Evolutionary conservation across 37 sponge, comb jelly and placozoan genomes (phyloP).

Genomic region (Haliclona indistincta): DNA sequence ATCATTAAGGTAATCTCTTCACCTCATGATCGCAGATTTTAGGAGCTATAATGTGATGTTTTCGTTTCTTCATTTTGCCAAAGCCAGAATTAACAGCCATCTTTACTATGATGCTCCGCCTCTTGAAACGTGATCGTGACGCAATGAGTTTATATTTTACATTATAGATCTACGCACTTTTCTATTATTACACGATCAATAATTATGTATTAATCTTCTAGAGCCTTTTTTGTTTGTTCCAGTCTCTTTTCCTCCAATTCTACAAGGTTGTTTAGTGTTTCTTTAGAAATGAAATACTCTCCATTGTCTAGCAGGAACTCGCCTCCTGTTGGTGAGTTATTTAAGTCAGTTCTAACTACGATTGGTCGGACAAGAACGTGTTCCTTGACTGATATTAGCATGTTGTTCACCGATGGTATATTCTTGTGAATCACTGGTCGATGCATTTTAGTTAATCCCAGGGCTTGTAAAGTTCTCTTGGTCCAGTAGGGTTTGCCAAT

Average conservation of each 20-base stretch:
- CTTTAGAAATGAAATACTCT: constrained; percentile 41
- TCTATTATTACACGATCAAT: too few relatives aligned
- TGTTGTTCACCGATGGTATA: constrained; percentile 72
- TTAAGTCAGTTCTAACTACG: constrained; percentile 57
- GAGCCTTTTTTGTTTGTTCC: too few relatives aligned
- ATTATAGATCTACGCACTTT: too few relatives aligned
- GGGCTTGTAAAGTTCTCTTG: constrained; percentile 68
- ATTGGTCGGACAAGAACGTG: constrained; percentile 67
- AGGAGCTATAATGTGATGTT: too few relatives aligned
- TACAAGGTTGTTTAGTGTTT: neutral
- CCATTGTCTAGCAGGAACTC: constrained; percentile 47
- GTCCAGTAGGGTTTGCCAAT: constrained; percentile 86
- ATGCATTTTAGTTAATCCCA: constrained; percentile 72
- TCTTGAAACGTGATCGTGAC: too few relatives aligned
- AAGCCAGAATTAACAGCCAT: too few relatives aligned
- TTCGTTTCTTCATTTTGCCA: too few relatives aligned
- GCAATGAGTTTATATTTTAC: too few relatives aligned
- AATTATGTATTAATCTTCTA: too few relatives aligned
- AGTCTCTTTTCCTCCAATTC: neutral
- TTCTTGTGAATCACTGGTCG: constrained; percentile 81
- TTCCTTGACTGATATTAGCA: constrained; percentile 66
- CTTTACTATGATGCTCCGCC: too few relatives aligned
- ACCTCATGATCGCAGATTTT: too few relatives aligned
- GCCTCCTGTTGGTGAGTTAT: constrained; percentile 54
- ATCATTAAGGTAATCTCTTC: too few relatives aligned